Evolutionary conservation across 53 echinoderm and acorn worm genomes (phyloP), one percentile per base, ranked within the genome.

Genomic region (Luidia sarsii): DNA sequence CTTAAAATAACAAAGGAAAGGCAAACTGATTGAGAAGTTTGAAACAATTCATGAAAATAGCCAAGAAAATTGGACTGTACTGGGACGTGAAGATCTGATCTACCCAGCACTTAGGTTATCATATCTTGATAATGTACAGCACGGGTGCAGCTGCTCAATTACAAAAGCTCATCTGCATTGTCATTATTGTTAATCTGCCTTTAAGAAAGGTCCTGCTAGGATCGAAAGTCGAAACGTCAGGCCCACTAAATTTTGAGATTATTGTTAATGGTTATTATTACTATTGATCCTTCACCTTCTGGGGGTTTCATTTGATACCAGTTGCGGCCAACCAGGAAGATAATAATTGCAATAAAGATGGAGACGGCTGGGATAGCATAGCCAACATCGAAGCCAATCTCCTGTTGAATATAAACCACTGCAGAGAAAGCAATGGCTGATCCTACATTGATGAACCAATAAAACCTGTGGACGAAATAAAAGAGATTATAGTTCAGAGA

Each of bases 401-500:
- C 91, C 50, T 96, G 96, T 39, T 96, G 96, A 8, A 96, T 67
- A 29, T 93, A 96, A 51, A 86, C 96, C 10, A 93, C 93, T 3
- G 57, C 49, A 6, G 96, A 93, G 65, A 90, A 96, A 15, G 96
- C 89, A 34, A 96, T 69, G 21, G 86, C 91, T 1, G 97, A 92
- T 11, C 97, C 97, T 3, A 97, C 87, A 57, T 97, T 97, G 51
- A 97, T 97, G 70, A 97, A 97, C 97, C 97, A 97, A 79, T 97
- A 97, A 37, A 97, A 97, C 93, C 97, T 97, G 20, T 6, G 64
- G 24, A 69, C 27, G 1, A 55, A 25, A 68, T 21, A 71, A 2
- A 7, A 14, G 0, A 54, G 19, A 2, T n/a, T 54, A 43, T 43
- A 8, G 28, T 6, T 57, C 23, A 27, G 43, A 43, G 13, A 43